Percentiles rank a stretch among this genome's conserved stretches.
phyloP scores from a whole-genome alignment of 2,113 vertebrate genomes.

The Campylorhamphus procurvoides region DNA sequence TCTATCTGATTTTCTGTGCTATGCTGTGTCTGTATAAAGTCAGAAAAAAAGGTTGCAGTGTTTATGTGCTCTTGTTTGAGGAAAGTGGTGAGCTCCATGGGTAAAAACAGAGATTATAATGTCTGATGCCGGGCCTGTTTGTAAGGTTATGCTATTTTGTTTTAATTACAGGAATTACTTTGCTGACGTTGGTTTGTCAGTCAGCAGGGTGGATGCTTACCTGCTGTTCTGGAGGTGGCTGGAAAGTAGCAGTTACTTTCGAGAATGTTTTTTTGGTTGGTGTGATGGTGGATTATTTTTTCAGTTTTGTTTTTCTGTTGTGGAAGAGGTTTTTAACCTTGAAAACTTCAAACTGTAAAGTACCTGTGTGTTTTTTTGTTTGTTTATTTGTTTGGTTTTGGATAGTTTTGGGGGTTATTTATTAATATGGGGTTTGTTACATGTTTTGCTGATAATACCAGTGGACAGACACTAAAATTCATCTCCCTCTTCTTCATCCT shows the following conservation, averaged over 20 bases:
- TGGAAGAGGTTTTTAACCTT: not conserved
- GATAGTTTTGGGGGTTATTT: not conserved
- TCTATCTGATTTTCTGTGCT: not conserved
- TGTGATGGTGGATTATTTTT: not conserved
- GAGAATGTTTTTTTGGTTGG: not conserved
- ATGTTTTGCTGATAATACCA: not conserved
- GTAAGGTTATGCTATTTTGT: not conserved
- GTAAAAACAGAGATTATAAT: not conserved
- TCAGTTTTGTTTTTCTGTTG: too few species aligned
- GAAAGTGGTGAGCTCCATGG: not conserved
- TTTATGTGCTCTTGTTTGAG: not conserved
- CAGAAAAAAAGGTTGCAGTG: not conserved
- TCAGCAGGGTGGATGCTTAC: not conserved
- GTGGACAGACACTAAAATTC: not conserved
- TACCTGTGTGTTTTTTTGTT: not conserved
- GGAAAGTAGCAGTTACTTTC: not conserved
- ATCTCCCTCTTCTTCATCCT: not conserved
- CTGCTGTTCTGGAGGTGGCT: not conserved
- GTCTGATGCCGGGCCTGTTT: not conserved
- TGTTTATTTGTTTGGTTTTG: fast-evolving
- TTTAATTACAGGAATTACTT: slow-evolving; percentile 34
- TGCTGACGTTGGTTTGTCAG: not conserved
- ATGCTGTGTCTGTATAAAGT: not conserved
- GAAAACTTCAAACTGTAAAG: not conserved
- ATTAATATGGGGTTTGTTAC: not conserved